A percentile compares a stretch with the other conserved stretches of the same genome.
Conservation (phyloP, 2,113 vertebrate genomes). For the Cyrtonyx montezumae region DNA sequence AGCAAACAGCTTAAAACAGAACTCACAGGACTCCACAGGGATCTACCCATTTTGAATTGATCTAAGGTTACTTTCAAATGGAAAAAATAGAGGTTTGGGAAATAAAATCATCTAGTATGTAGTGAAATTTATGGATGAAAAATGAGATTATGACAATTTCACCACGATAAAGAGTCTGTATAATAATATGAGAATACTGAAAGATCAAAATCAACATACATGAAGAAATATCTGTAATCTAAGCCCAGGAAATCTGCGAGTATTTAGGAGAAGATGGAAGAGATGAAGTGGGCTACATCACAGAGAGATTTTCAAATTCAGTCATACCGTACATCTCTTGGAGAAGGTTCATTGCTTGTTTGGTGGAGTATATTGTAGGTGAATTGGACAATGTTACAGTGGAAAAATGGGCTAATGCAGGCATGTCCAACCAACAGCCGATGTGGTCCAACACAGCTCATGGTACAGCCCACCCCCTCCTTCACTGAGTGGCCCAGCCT, state of each 20-base stretch:
- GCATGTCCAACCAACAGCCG: too few species aligned
- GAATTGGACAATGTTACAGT: neutral
- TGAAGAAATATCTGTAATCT: neutral
- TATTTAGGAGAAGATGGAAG: neutral
- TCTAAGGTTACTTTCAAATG: neutral
- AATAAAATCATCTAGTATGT: neutral
- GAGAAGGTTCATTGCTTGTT: neutral
- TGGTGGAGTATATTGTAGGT: neutral
- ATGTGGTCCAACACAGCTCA: too few species aligned
- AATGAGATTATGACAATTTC: neutral
- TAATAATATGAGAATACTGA: neutral
- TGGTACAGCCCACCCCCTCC: too few species aligned
- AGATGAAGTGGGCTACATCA: neutral
- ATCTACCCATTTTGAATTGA: neutral
- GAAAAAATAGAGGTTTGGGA: neutral
- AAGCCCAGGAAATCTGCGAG: neutral
- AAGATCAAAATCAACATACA: neutral
- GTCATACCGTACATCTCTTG: neutral
- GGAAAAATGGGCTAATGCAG: neutral
- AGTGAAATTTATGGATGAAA: neutral
- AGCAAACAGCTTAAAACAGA: neutral
- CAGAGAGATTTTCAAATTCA: neutral
- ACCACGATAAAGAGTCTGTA: neutral
- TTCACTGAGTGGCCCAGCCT: too few species aligned
- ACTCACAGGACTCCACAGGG: neutral